Percentiles rank a stretch among this genome's conserved stretches.
Evolutionary conservation across 2,888 invertebrate species (phyloP).

Genomic region (Lymantria dispar): DNA sequence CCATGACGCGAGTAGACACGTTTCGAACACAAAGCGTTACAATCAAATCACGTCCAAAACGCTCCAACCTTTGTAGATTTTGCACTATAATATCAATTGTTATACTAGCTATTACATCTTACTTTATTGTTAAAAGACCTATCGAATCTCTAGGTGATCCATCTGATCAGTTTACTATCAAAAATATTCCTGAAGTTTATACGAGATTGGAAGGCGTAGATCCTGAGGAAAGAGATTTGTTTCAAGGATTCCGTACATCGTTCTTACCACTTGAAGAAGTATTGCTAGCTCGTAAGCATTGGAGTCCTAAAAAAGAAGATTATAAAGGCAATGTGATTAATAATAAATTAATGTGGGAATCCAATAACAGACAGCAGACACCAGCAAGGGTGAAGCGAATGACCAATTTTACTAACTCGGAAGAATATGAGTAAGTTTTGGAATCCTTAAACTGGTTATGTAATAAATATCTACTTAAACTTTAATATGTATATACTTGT

Average conservation of each 20-base stretch:
- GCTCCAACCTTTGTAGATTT: conserved; percentile 56
- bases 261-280: conserved; percentile 82
- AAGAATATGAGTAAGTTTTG: conserved; percentile 59
- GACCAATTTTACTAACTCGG: conserved; percentile 54
- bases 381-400: conserved; percentile 61
- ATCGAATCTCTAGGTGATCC: conserved; percentile 56
- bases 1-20: conserved; percentile 71
- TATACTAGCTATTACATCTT: conserved; percentile 40
- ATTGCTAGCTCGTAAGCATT: conserved; percentile 56
- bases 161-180: conserved; percentile 59
- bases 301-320: conserved; percentile 35
- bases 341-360: conserved; percentile 57
- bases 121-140: conserved; percentile 49
- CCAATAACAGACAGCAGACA: conserved; percentile 26
- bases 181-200: conserved; percentile 62
- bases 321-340: conserved; percentile 55
- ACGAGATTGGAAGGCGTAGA: conserved; percentile 64
- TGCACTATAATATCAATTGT: conserved; percentile 43
- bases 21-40: conserved; percentile 48
- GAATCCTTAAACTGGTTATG: neutral
- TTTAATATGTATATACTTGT: no score
- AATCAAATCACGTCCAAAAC: conserved; percentile 51
- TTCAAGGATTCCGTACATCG: conserved; percentile 84
- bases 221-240: conserved; percentile 82
- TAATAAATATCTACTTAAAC: no score